phyloP scores from a whole-genome alignment of 53 echinoderm and acorn worm species.

The Patiria pectinifera region DNA sequence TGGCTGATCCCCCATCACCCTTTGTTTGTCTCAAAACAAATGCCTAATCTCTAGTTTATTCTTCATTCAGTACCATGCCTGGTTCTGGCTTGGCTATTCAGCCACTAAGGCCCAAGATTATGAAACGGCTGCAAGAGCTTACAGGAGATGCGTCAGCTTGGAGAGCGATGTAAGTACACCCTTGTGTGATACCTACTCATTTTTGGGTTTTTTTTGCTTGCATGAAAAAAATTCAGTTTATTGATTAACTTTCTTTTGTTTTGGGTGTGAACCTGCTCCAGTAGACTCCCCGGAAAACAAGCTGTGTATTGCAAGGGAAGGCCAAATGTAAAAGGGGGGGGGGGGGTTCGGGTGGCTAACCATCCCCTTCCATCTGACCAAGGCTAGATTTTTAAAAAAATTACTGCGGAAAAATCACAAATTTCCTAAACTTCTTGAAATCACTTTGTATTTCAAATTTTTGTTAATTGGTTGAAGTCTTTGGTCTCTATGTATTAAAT shows the following conservation, averaged over 20 bases:
- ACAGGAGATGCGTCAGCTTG: conserved; percentile 79
- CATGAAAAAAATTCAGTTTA: background rate
- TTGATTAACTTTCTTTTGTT: background rate
- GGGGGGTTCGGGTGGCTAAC: too few species aligned
- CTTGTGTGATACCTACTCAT: background rate
- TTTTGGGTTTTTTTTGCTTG: background rate
- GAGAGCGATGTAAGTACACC: conserved; percentile 85
- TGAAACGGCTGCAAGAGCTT: conserved; percentile 81
- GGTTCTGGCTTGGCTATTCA: conserved; percentile 93
- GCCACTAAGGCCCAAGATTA: conserved; percentile 78
- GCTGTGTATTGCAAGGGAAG: too few species aligned
- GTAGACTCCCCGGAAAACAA: too few species aligned
- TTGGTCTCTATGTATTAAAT: too few species aligned
- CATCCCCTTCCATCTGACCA: too few species aligned
- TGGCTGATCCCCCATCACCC: too few species aligned
- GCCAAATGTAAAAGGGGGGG: too few species aligned
- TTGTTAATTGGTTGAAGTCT: too few species aligned
- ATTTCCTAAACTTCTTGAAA: too few species aligned
- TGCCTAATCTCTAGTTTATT: background rate
- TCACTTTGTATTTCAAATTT: too few species aligned
- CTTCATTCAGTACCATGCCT: conserved; percentile 75
- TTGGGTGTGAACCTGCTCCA: background rate
- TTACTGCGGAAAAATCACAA: too few species aligned
- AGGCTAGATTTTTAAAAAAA: too few species aligned
- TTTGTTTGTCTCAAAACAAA: background rate